A percentile compares a stretch with the other conserved stretches of the same genome.
These are phyloP conservation scores for Lutjanus argentimaculatus DNA, from an alignment of 2,797 vertebrate species.

Conservation along the genomic window DNA sequence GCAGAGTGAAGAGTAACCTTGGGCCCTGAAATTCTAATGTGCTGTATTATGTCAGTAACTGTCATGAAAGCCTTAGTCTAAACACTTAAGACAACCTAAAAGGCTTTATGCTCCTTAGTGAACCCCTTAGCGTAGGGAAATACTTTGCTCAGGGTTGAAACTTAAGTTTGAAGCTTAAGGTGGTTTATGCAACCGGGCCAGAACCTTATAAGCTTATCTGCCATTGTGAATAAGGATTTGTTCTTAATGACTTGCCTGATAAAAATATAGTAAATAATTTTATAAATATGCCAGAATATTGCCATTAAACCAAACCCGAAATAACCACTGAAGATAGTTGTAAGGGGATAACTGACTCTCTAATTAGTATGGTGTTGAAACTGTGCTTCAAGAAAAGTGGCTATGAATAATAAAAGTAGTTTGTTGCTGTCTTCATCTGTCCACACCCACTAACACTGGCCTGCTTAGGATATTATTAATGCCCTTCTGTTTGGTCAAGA, in stretches of 20 bases:
- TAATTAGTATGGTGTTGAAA: conserved; percentile 81
- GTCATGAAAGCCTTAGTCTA: no score
- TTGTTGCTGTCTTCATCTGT: conserved; percentile 65
- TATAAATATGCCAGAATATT: not conserved
- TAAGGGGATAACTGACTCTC: conserved; percentile 21
- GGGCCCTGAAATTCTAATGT: no score
- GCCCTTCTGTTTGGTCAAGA: conserved; percentile 42
- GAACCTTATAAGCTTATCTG: not conserved
- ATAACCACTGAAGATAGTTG: not conserved
- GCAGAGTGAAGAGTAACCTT: no score
- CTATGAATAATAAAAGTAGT: conserved; percentile 71
- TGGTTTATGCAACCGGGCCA: no score
- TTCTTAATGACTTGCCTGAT: not conserved
- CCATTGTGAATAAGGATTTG: no score
- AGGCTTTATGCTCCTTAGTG: no score
- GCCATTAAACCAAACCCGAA: conserved; percentile 14
- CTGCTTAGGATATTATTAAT: conserved; percentile 71
- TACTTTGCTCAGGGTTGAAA: no score
- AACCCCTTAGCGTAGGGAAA: no score
- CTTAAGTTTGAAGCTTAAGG: no score
- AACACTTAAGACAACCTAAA: no score
- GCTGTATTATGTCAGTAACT: no score
- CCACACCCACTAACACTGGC: conserved; percentile 72
- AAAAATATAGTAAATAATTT: not conserved
- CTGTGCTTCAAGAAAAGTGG: conserved; percentile 35